Base-by-base conservation (phyloP, 2,888 invertebrate genomes). In the Apotomis turbidana region DNA sequence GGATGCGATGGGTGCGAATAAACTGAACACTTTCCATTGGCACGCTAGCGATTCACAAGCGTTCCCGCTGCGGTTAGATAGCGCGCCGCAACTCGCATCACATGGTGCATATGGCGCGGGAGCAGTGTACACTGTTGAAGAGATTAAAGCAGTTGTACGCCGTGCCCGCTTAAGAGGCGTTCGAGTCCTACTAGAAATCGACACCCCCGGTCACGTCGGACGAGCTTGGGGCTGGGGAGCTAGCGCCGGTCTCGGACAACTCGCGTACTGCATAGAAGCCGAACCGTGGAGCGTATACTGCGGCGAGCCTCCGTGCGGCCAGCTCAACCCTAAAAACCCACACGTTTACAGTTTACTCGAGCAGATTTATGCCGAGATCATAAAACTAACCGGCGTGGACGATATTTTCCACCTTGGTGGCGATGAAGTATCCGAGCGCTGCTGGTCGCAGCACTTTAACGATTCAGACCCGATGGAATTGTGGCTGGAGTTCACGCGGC, bases 1-100 rank as follows among this genome's bases (percentile, higher is more conserved):
- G 81, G 96, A 97, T 73, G 98, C 97, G 3, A 98, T 99, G 98
- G 96, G 97, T 0, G 95, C 97, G 60, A 96, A 96, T 80, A 99
- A 99, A 88, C 87, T 98, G 76, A 99, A 99, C 90, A 97, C 97
- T 3, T 97, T 99, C 83, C 98, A 99, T 83, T 98, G 98, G 98
- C 97, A 97, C 82, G 94, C 97, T 46, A 96, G 96, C 5, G 99
- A 99, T 87, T 97, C 98, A 12, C 98, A 98, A 86, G 97, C 98
- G 77, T 98, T 98, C 88, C 98, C 99, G 0, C 96, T 97, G 85
- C 95, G 96, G 75, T 95, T 97, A 4, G 95, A 95, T 38, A 94
- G 95, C 75, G 96, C 95, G 68, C 97, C 97, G 0, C 95, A 97
- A 84, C 91, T 98, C 84, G 96, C 97, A 0, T 95, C 95, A 76